Evolutionary conservation across 2,797 vertebrate species (phyloP).

Genomic region (Morelia viridis): DNA sequence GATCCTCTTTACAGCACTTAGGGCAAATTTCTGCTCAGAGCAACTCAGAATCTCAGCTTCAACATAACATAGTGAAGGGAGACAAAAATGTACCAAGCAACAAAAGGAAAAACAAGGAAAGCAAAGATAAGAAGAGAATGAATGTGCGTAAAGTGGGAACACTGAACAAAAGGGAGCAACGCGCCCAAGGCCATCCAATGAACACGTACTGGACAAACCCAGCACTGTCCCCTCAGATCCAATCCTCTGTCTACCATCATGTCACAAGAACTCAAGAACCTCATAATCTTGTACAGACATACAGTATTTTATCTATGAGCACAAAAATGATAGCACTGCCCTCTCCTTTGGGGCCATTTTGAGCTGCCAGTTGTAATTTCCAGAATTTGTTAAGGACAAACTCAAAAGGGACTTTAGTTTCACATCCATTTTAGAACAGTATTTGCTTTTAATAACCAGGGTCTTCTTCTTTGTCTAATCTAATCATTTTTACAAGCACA

Average conservation of each 20-base stretch:
- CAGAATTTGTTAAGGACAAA: neutral
- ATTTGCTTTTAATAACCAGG: neutral
- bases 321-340: neutral
- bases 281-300: neutral
- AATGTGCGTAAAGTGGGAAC: neutral
- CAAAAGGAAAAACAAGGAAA: neutral
- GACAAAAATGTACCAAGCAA: neutral
- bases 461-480: neutral
- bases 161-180: neutral
- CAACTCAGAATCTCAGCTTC: neutral
- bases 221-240: neutral
- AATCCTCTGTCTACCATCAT: neutral
- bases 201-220: neutral
- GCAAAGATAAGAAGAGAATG: neutral
- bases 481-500: neutral
- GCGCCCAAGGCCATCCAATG: neutral
- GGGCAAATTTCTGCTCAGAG: neutral
- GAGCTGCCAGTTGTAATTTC: neutral
- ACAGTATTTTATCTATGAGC: neutral
- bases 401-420: neutral
- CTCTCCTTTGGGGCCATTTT: neutral
- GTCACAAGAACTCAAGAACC: neutral
- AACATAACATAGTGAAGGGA: neutral
- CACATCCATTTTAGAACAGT: neutral
- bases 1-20: neutral